Base-by-base conservation (phyloP, 2,113 vertebrate genomes). In the Diadophis punctatus region DNA sequence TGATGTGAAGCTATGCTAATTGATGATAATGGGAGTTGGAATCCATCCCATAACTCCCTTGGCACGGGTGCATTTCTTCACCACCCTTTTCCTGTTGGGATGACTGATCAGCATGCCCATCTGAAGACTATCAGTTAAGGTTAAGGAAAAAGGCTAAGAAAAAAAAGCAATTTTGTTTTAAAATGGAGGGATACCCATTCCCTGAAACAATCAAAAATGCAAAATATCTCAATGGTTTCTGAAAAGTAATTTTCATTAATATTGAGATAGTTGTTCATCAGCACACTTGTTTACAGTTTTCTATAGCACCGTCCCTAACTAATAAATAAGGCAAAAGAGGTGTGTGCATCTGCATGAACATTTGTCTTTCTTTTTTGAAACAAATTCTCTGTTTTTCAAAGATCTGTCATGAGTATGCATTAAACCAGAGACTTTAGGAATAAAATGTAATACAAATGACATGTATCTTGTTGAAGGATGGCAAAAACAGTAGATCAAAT, bases 171-270 rank as follows among this genome's bases (percentile, higher is more conserved):
- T 94, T 89, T 93, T 51, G 43, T 90, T 91, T 90, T 89, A 93
- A 96, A 97, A 93, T 51, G 89, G 20, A 94, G 60, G 89, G 91
- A 94, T 80, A 9, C 20, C 23, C 91, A 93, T 87, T 93, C 91
- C 92, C 91, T 87, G 86, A 87, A 92, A 90, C 18, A 87, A 56
- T 74, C 60, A 39, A 93, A 20, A 95, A 90, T 52, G 53, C 30
- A 95, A 94, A 96, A 93, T 39, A 94, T 48, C 91, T 43, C 94
- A 93, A 91, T 88, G 85, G 92, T 43, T 93, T 94, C 86, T 92
- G 86, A 93, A 92, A 96, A 94, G 48, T 91, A 89, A 88, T 92
- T 96, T 95, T 92, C 93, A 53, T 89, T 93, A 94, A 93, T 92
- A 93, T 94, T 91, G 93, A 96, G 93, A 51, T 88, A 89, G 80